Conservation (phyloP, 2,113 vertebrate genomes). For the Nerophis lumbriciformis region DNA sequence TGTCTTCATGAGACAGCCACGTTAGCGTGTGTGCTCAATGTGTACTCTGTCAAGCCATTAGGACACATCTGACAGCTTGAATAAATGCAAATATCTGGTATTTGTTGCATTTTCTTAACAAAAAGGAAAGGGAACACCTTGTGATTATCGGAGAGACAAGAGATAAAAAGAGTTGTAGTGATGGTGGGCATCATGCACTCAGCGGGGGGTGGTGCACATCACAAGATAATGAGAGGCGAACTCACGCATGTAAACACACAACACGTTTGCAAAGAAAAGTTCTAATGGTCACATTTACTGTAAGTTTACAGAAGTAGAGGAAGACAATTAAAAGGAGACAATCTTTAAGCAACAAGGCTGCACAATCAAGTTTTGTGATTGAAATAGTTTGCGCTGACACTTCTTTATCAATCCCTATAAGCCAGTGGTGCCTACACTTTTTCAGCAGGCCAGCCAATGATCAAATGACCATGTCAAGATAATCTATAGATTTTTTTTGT, state of each 20-base stretch:
- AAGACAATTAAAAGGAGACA: no score
- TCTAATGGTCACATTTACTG: constrained; percentile 10
- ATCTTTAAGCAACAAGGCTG: no score
- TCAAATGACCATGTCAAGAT: no score
- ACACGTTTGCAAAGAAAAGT: constrained; percentile 40
- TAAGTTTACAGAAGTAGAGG: not conserved
- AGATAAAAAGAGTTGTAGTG: constrained; percentile 43
- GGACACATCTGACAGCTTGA: constrained; percentile 8
- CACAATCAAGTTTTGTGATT: no score
- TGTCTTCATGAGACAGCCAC: constrained; percentile 25
- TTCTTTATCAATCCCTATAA: no score
- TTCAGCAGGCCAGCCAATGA: no score
- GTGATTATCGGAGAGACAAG: constrained; percentile 4
- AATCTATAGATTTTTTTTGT: no score
- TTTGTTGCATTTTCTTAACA: not conserved
- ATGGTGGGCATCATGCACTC: constrained; percentile 56
- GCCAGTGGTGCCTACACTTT: no score
- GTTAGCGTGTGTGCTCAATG: constrained; percentile 7
- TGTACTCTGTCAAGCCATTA: constrained; percentile 41
- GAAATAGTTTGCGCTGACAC: no score
- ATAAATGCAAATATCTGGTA: constrained; percentile 3
- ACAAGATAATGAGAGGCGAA: constrained; percentile 56
- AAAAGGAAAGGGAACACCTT: not conserved
- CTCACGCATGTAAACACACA: constrained; percentile 10
- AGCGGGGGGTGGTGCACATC: constrained; percentile 45